A percentile compares a stretch with the other conserved stretches of the same genome.
phyloP scores from a whole-genome alignment of 2,888 invertebrate species.

The Mellilla xanthometata region DNA sequence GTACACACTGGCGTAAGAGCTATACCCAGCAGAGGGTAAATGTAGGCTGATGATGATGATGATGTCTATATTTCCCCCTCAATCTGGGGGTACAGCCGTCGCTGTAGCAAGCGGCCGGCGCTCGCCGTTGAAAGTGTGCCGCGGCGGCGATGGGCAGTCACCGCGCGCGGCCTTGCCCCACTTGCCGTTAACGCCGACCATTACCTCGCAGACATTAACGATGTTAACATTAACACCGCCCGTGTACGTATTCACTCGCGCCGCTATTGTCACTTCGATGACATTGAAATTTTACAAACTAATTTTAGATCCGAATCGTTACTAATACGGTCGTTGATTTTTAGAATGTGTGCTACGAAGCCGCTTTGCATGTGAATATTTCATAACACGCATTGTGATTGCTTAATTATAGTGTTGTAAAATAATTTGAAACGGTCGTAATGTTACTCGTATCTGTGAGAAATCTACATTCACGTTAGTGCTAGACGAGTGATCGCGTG shows the following conservation, averaged over 20 bases:
- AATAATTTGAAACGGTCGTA: conserved; percentile 11
- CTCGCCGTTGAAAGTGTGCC: conserved; percentile 65
- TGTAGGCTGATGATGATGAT: too few species aligned
- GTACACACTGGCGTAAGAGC: too few species aligned
- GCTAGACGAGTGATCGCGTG: conserved; percentile 13
- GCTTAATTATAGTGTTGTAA: conserved; percentile 19
- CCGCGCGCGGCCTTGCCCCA: conserved; percentile 63
- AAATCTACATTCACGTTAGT: conserved; percentile 20
- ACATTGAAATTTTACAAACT: conserved; percentile 17
- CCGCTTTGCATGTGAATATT: conserved; percentile 8
- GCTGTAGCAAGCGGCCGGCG: not conserved
- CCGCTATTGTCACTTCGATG: conserved; percentile 15
- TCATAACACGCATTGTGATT: conserved; percentile 17
- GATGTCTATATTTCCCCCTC: too few species aligned
- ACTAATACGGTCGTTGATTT: too few species aligned
- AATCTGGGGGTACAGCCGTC: too few species aligned
- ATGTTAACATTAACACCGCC: not conserved
- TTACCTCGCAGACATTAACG: conserved; percentile 18
- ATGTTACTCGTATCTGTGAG: conserved; percentile 15
- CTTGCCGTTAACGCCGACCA: conserved; percentile 22
- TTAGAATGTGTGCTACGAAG: not conserved
- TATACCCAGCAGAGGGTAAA: too few species aligned
- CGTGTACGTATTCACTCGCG: conserved; percentile 5
- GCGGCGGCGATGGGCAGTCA: conserved; percentile 47
- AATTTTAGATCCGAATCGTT: conserved; percentile 8